Conservation (phyloP, 2,113 vertebrate genomes). For the Vicugna pacos region DNA sequence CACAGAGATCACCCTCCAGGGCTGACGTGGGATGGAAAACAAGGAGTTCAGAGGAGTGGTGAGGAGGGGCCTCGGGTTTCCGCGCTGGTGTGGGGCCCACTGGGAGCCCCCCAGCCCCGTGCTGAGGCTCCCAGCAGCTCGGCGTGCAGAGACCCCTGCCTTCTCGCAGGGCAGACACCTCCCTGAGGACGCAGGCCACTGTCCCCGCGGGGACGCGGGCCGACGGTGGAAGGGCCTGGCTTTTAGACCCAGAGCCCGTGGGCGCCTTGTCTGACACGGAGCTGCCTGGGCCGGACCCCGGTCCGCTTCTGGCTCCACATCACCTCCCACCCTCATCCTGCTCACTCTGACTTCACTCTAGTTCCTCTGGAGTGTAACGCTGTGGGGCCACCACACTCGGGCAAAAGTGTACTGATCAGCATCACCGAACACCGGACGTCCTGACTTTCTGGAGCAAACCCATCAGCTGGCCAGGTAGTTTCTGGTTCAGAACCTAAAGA, state of each 20-base stretch:
- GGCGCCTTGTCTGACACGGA: neutral
- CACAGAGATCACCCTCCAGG: neutral
- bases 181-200: no score
- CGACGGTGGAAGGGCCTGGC: neutral
- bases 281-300: neutral
- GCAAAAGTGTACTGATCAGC: fast-evolving
- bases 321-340: no score
- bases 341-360: neutral
- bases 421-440: no score
- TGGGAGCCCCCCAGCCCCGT: neutral
- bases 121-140: neutral
- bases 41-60: fast-evolving
- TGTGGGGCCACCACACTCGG: fast-evolving
- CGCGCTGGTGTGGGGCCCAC: neutral
- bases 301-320: no score
- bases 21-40: fast-evolving
- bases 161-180: no score
- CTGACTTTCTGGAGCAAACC: no score
- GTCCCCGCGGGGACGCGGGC: fast-evolving
- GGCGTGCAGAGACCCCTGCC: neutral
- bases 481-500: neutral
- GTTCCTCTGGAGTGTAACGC: neutral
- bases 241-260: fast-evolving
- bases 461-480: neutral
- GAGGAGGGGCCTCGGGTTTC: no score